These are phyloP conservation scores for Thermophis baileyi DNA, from an alignment of 2,113 vertebrate species.

Conservation along the genomic window DNA sequence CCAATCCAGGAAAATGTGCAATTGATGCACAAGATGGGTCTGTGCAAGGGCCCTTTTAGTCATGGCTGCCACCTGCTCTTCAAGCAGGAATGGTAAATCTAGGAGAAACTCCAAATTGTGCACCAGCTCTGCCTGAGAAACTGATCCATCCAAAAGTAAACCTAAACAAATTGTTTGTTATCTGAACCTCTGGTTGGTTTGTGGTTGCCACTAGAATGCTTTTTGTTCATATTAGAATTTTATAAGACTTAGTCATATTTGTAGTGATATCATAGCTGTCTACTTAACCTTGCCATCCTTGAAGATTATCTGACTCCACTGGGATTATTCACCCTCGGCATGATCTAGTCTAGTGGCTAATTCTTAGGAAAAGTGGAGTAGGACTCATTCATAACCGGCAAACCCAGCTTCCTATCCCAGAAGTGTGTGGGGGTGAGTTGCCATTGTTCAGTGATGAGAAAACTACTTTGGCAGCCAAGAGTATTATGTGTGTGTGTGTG, in stretches of 20 bases:
- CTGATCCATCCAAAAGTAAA: neutral
- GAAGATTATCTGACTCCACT: neutral
- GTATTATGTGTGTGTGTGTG: neutral
- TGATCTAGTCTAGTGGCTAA: neutral
- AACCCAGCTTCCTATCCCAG: neutral
- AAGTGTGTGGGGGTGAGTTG: neutral
- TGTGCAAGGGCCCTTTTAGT: neutral
- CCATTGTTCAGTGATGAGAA: slow-evolving; percentile 5
- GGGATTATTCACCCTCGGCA: neutral
- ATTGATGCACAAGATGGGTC: neutral
- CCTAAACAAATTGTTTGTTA: neutral
- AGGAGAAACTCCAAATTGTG: neutral
- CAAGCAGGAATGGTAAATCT: neutral
- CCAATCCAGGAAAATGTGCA: neutral
- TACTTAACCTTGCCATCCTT: neutral
- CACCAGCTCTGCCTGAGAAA: neutral
- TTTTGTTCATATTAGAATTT: neutral
- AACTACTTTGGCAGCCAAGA: neutral
- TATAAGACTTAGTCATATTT: neutral
- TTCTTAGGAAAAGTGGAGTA: neutral
- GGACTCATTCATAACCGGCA: neutral
- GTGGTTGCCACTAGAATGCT: neutral
- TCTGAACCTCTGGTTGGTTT: neutral
- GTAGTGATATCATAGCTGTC: neutral
- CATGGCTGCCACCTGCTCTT: neutral